Base-by-base conservation (phyloP, 2,113 vertebrate species). In the Ceyx melanurus region DNA sequence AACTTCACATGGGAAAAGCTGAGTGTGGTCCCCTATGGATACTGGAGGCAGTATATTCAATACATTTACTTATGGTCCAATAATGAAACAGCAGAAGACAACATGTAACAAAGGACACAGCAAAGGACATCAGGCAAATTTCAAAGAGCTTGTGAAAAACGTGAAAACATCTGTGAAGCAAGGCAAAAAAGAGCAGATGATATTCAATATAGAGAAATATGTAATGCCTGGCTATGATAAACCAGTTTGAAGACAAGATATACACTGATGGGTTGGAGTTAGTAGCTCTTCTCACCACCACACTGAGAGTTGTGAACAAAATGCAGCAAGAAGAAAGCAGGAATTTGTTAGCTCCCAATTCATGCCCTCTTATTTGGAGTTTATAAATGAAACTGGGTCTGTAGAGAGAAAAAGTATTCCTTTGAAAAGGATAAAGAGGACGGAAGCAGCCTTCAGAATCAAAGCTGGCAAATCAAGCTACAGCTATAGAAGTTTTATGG, bases 361-460 rank as follows among this genome's bases (percentile, higher is more conserved):
- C 57, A 45, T 6, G 40, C 50, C 29, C 68, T 89, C 62, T 80
- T 75, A 28, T 33, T 94, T 82, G 71, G 58, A 85, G 72, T 61
- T 91, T 74, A 80, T 43, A 91, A 92, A 60, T 79, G 81, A 89
- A 96, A 80, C 68, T 61, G 68, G 68, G 85, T 89, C 94, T 94
- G 87, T 35, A 82, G 76, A 68, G 64, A 89, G 31, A 20, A 64
- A 67, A 71, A 83, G 75, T 80, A 71, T 93, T 82, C 61, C 43
- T 83, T 64, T 95, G 85, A 86, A 83, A 86, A 83, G 87, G 60
- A 74, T 60, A 82, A 79, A 87, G 53, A 92, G 46, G 79, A 91
- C 72, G 56, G 73, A 88, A 73, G 61, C 90, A 91, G 75, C 89
- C 72, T 60, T 74, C 71, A 87, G 91, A 82, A 85, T 62, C 62